Evolutionary conservation across 1,140 invertebrate genomes (phyloP).

Genomic region (Oreohelix idahoensis): DNA sequence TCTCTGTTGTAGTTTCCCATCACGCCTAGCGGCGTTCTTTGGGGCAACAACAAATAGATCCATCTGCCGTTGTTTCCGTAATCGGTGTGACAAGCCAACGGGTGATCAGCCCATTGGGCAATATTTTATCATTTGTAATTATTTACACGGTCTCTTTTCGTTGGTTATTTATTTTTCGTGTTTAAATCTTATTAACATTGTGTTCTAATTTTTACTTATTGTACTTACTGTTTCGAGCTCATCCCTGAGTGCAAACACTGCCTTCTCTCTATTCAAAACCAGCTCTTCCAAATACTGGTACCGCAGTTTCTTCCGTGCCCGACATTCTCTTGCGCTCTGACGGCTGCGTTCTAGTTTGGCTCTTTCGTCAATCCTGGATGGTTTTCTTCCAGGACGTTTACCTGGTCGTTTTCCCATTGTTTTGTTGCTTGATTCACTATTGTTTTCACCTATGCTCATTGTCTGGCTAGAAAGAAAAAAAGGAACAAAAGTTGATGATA

Average conservation of each 20-base stretch:
- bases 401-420: constrained; percentile 49
- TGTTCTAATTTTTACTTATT: too few species aligned
- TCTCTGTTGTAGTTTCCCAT: too few species aligned
- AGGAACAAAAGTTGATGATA: too few species aligned
- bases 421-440: not conserved
- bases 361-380: constrained; percentile 94
- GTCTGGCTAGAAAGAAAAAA: not conserved
- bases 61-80: too few species aligned
- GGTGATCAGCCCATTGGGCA: too few species aligned
- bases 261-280: constrained; percentile 92
- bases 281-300: constrained; percentile 97
- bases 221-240: constrained; percentile 90
- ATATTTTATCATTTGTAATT: too few species aligned
- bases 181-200: too few species aligned
- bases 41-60: too few species aligned
- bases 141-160: too few species aligned
- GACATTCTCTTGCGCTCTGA: constrained; percentile 96
- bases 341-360: constrained; percentile 95
- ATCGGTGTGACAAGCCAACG: too few species aligned
- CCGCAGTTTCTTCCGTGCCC: constrained; percentile 94
- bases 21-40: too few species aligned
- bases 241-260: constrained; percentile 89
- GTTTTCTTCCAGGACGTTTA: constrained; percentile 87
- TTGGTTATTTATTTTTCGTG: too few species aligned
- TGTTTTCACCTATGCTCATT: constrained; percentile 26